Evolutionary conservation across 2,888 invertebrate species (phyloP).

Genomic region (Parnassius glacialis): DNA sequence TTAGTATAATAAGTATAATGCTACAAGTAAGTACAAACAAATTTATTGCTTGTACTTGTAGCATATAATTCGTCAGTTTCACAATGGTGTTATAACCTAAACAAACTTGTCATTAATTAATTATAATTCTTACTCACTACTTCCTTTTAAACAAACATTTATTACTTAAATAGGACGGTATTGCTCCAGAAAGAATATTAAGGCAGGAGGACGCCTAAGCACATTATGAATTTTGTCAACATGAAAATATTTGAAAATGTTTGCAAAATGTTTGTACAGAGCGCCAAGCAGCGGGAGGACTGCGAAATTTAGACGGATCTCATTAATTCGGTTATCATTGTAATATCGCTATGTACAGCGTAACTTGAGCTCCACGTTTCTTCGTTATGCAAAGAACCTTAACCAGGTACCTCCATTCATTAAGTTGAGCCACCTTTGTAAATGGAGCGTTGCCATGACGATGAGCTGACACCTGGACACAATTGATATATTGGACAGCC

Average conservation of each 20-base stretch:
- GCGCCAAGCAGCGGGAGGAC: conserved; percentile 20
- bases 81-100: no score
- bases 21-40: no score
- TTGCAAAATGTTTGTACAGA: conserved; percentile 23
- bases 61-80: no score
- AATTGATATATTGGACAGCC: conserved; percentile 35
- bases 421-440: conserved; percentile 23
- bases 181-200: conserved; percentile 17
- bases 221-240: conserved; percentile 26
- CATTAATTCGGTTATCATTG: neutral
- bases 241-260: conserved; percentile 27
- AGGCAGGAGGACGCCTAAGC: conserved; percentile 14
- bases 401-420: conserved; percentile 26
- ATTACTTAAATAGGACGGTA: neutral
- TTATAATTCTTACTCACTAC: no score
- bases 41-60: no score
- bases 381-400: conserved; percentile 34
- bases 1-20: no score
- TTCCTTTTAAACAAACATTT: no score
- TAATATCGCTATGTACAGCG: neutral
- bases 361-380: conserved; percentile 23
- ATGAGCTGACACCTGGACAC: conserved; percentile 59
- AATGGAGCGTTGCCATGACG: conserved; percentile 50
- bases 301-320: conserved; percentile 19
- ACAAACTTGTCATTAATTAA: no score